These are phyloP conservation scores for Coregonus clupeaformis DNA, from an alignment of 2,113 vertebrate genomes.

Conservation along the genomic window DNA sequence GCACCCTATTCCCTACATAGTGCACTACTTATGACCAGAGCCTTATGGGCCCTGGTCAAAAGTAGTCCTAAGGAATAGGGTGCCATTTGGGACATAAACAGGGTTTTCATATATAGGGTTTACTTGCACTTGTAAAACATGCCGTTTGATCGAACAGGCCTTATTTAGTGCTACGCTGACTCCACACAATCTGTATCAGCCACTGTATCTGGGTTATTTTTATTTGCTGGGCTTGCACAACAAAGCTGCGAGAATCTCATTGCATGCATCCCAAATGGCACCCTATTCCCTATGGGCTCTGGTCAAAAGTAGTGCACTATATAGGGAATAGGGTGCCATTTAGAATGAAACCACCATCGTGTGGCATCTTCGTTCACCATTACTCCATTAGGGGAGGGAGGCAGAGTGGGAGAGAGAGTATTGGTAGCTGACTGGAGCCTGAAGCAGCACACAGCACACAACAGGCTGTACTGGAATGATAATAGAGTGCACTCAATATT, in stretches of 20 bases:
- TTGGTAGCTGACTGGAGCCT: not conserved
- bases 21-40: too few species aligned
- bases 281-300: too few species aligned
- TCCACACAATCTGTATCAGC: conserved; percentile 17
- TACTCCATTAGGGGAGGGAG: not conserved
- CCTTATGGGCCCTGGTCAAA: too few species aligned
- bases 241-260: conserved; percentile 7
- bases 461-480: conserved; percentile 54
- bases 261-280: not conserved
- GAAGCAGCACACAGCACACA: conserved; percentile 6
- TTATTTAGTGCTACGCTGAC: conserved; percentile 35
- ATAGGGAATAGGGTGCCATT: too few species aligned
- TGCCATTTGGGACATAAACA: too few species aligned
- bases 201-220: conserved; percentile 30
- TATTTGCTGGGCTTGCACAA: conserved; percentile 48
- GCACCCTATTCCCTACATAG: too few species aligned
- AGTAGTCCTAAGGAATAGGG: too few species aligned
- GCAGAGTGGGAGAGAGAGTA: not conserved
- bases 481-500: conserved; percentile 66
- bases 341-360: too few species aligned
- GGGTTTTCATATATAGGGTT: too few species aligned
- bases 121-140: conserved; percentile 41
- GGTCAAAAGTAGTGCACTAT: too few species aligned
- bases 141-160: conserved; percentile 64
- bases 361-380: too few species aligned